These are phyloP conservation scores for Chauna torquata DNA, from an alignment of 2,113 vertebrate genomes.

Conservation along the genomic window DNA sequence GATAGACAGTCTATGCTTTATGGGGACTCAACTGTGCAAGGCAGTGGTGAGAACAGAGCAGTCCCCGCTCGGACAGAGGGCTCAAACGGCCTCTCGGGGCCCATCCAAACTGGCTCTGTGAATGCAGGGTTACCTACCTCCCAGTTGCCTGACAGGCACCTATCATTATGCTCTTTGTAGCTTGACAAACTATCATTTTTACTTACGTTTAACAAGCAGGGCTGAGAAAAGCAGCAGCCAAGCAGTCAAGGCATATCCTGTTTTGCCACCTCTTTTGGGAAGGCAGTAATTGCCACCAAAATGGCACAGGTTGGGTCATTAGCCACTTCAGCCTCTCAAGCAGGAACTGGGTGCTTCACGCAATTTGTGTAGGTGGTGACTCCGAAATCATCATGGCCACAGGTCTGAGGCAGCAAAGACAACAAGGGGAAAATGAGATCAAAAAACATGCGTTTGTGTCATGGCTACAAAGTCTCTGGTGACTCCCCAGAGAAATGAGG, in stretches of 20 bases:
- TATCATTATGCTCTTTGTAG: background rate
- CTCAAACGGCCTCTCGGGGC: background rate
- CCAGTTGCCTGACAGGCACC: background rate
- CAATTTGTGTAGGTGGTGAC: background rate
- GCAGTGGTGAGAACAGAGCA: accelerated
- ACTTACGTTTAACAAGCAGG: background rate
- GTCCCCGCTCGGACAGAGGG: accelerated
- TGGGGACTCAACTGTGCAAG: accelerated
- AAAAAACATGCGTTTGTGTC: background rate
- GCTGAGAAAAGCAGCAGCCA: background rate
- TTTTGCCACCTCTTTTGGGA: background rate
- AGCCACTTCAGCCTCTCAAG: background rate
- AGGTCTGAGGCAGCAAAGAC: background rate
- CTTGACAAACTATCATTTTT: background rate
- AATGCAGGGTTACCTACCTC: background rate
- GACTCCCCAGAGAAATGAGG: background rate
- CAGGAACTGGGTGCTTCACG: background rate
- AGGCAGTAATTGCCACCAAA: background rate
- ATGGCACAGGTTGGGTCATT: background rate
- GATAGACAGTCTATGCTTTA: background rate
- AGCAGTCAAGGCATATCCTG: background rate
- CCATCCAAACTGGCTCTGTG: background rate
- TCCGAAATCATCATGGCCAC: background rate
- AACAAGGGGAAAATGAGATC: background rate
- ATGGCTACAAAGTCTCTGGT: background rate